Conservation (phyloP, 2,113 vertebrate species). For the Lipophrys pholis region DNA sequence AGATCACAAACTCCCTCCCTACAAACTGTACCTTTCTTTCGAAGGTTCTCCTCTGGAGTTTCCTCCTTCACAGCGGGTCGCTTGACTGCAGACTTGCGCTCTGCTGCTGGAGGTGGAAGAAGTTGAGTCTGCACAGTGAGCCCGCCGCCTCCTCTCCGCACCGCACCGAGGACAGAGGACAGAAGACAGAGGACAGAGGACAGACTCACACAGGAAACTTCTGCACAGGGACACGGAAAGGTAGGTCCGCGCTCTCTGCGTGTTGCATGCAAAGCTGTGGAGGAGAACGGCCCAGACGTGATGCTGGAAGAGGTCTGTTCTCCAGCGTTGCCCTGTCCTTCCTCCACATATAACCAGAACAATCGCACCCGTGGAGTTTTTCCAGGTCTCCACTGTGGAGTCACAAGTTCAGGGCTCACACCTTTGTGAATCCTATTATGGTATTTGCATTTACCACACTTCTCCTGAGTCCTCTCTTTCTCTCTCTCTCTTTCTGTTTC, state of each 20-base stretch:
- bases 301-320: slow-evolving; percentile 46
- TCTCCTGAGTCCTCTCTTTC: not conserved
- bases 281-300: slow-evolving; percentile 36
- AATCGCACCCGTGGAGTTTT: not conserved
- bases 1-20: no score
- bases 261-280: slow-evolving; percentile 9
- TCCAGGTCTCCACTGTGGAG: not conserved
- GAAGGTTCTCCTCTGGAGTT: no score
- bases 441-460: not conserved
- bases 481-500: no score
- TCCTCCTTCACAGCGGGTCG: no score
- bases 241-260: slow-evolving; percentile 37
- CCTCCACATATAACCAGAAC: not conserved
- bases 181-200: slow-evolving; percentile 44
- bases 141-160: slow-evolving; percentile 65
- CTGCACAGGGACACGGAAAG: slow-evolving; percentile 56
- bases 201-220: slow-evolving; percentile 52
- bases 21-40: no score
- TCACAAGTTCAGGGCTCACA: not conserved
- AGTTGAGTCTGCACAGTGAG: slow-evolving; percentile 61
- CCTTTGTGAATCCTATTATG: not conserved
- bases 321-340: not conserved
- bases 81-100: not conserved
- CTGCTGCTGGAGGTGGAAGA: slow-evolving; percentile 47
- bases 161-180: not conserved